Base-by-base conservation (phyloP, 2,113 vertebrate species). In the Poeciliopsis retropinna region DNA sequence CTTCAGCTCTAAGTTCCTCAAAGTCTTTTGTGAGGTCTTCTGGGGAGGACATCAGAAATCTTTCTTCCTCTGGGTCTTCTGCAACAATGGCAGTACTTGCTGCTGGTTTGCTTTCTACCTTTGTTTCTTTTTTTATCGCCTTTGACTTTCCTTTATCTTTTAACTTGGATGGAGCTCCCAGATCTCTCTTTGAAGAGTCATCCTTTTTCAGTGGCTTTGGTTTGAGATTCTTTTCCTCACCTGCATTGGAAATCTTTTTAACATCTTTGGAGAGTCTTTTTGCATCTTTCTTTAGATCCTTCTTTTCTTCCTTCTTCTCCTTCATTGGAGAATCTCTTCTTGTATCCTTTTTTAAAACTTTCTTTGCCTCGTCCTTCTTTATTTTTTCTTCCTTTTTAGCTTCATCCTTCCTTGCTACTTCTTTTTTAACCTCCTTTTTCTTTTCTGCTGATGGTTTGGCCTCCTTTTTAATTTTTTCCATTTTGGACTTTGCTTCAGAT, bases 1-100 rank as follows among this genome's bases (percentile, higher is more conserved):
- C 96, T 85, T 98, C 97, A 39, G 95, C 95, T 92, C 92, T 95
- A 57, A 99, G 88, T 80, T 96, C 95, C 78, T 99, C 97, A 91
- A 99, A 98, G 82, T 98, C 97, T 84, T 97, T 98, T 61, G 97
- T 99, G 76, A 99, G 95, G 87, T 99, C 97, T 67, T 98, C 97
- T 64, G 97, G 97, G 82, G 97, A 96, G 27, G 97, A 98, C 97
- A 99, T 98, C 10, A 96, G 88, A 14, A 96, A 96, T 80, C 97
- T 92, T 88, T 96, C 96, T 0, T 72, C 93, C 71, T 98, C 95
- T 14, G 95, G 94, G 32, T 95, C 94, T 2, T 92, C 94, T 81
- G 68, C 83, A 1, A 75, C 60, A 62, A 88, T 92, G 60, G 89
- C 84, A 27, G 89, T 83, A 3, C 65, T 79, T 32, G 83, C 79